Evolutionary conservation across 1,140 invertebrate species (phyloP), one percentile per base, ranked within the genome.

Genomic region (Luehdorfia chinensis): DNA sequence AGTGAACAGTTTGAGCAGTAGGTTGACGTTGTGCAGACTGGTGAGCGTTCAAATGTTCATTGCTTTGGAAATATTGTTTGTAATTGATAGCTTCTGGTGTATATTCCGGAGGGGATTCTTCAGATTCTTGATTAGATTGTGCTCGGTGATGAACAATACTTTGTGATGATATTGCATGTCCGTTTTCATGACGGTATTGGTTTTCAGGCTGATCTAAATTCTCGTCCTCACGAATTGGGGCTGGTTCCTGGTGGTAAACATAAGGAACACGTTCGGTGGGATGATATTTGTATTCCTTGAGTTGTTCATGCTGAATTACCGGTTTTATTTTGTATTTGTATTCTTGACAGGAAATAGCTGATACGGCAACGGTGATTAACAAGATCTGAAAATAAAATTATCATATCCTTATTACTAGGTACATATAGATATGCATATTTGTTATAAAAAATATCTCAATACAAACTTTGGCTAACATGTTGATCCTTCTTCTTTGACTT

Each of bases 401-500:
- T 33, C 39, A 32, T 23, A 37, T 37, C n/a, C n/a, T n/a, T 50
- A 39, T 21, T 4, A 16, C 19, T 43, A 16, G 27, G n/a, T 37
- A 32, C 11, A 5, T 36, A 47, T 28, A 14, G 1, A 11, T 19
- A 45, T 5, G 11, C 13, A 43, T 36, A 49, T 39, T 33, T 21
- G 31, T 37, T 47, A 43, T 23, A 49, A 47, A 12, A 33, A 47
- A 47, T 43, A 19, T 39, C 21, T 11, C 47, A 37, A 41, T 25
- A 71, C 77, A 39, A 53, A 86, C 83, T 79, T 81, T 86, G 54
- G 70, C 66, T 55, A 83, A 61, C 83, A 86, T 86, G 58, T 78
- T 70, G 77, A 66, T 83, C 69, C 70, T 74, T 75, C 77, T 81
- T 47, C 68, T 69, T 57, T 58, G 77, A 77, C 79, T 81, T 84